Percentiles rank a stretch among this genome's conserved stretches.
These are phyloP conservation scores for Drosophila koepferae DNA, from an alignment of 2,888 invertebrate genomes.

Conservation along the genomic window DNA sequence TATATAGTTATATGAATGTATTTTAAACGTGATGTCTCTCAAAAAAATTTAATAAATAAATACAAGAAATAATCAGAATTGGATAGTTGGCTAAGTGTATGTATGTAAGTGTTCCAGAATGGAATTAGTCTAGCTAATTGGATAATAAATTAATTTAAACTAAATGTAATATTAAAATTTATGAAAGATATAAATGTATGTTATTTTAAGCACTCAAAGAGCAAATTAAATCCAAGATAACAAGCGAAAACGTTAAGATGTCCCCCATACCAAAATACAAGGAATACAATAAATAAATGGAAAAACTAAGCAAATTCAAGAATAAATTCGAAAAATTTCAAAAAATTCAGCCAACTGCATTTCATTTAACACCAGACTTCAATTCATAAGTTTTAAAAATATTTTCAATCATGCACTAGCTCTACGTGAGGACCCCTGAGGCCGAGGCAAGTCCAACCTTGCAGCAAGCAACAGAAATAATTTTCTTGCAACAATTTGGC, in stretches of 20 bases:
- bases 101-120: slow-evolving; percentile 42
- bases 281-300: slow-evolving; percentile 65
- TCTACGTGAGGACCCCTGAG: not conserved
- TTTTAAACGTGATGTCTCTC: slow-evolving; percentile 72
- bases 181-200: slow-evolving; percentile 54
- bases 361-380: not conserved
- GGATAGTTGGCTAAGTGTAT: slow-evolving; percentile 43
- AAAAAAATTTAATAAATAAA: slow-evolving; percentile 39
- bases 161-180: slow-evolving; percentile 51
- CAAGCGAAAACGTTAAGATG: slow-evolving; percentile 33
- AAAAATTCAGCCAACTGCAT: slow-evolving; percentile 18
- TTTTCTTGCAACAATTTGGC: slow-evolving; percentile 47
- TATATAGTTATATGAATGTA: slow-evolving; percentile 40
- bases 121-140: slow-evolving; percentile 70
- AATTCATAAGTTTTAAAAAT: not conserved
- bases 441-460: slow-evolving; percentile 10
- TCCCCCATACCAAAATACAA: slow-evolving; percentile 59
- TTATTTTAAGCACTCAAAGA: slow-evolving; percentile 62
- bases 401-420: slow-evolving; percentile 13
- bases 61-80: slow-evolving; percentile 32
- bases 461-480: slow-evolving; percentile 23
- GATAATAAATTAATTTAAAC: slow-evolving; percentile 54
- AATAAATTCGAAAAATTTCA: slow-evolving; percentile 65
- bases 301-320: slow-evolving; percentile 51
- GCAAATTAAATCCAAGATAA: slow-evolving; percentile 32